A percentile compares a stretch with the other conserved stretches of the same genome.
Conservation (phyloP, 2,113 vertebrate genomes). For the Tragelaphus imberbis region DNA sequence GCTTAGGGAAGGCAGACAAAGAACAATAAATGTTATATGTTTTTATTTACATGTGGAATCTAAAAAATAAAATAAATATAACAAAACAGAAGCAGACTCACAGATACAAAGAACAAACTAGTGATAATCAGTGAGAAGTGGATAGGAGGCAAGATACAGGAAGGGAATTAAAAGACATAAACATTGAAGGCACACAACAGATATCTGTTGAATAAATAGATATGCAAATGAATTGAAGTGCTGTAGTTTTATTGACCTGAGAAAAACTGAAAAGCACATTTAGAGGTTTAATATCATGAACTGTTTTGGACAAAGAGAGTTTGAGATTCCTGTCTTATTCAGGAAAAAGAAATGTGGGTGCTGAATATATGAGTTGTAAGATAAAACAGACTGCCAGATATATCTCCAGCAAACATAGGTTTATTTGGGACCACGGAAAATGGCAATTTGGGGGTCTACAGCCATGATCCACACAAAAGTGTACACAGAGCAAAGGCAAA, state of each 20-base stretch:
- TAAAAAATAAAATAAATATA: neutral
- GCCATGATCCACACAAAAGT: neutral
- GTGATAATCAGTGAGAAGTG: neutral
- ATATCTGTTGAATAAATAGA: neutral
- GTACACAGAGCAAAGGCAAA: neutral
- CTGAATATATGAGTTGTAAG: neutral
- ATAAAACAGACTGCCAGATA: neutral
- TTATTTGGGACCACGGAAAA: neutral
- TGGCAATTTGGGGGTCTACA: neutral
- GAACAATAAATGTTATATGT: neutral
- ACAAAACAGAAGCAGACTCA: neutral
- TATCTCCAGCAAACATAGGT: neutral
- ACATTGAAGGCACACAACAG: neutral
- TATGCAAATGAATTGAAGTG: neutral
- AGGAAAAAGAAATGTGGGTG: neutral
- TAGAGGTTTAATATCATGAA: neutral
- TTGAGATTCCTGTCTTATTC: neutral
- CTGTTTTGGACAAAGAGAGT: neutral
- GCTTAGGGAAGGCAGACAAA: neutral
- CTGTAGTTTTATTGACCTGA: neutral
- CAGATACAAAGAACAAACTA: neutral
- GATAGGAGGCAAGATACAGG: neutral
- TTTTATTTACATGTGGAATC: neutral
- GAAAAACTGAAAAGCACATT: neutral
- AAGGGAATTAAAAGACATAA: neutral